Conservation (phyloP, 1,140 invertebrate genomes). For the Trypoxylus dichotomus region DNA sequence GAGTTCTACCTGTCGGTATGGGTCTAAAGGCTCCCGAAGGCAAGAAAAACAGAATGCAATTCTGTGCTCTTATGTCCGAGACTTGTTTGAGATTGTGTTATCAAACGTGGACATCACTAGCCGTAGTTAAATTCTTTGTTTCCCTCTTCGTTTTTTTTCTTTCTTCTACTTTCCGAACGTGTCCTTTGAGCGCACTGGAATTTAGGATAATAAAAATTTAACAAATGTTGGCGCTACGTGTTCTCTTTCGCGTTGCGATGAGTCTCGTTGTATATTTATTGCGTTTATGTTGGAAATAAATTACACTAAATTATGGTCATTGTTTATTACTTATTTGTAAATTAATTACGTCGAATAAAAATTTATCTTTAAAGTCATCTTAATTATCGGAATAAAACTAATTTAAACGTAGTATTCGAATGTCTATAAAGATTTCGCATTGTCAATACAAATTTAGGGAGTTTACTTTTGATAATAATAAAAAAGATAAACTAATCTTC, state of each 20-base stretch:
- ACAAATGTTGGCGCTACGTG: not conserved
- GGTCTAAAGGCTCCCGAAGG: conserved; percentile 39
- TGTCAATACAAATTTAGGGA: no score
- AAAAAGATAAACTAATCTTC: no score
- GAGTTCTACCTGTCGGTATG: conserved; percentile 44
- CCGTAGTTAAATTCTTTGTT: conserved; percentile 31
- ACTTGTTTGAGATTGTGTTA: conserved; percentile 42
- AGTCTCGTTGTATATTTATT: not conserved
- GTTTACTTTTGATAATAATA: no score
- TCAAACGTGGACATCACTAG: conserved; percentile 42
- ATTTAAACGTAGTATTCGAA: no score
- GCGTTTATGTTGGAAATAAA: no score
- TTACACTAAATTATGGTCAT: no score
- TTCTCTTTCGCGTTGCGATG: not conserved
- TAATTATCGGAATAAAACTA: no score
- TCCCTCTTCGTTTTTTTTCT: not conserved
- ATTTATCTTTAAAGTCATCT: no score
- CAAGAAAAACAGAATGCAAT: conserved; percentile 41
- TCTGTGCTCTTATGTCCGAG: conserved; percentile 37
- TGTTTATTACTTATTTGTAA: no score
- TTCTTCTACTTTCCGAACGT: not conserved
- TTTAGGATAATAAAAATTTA: conserved; percentile 23
- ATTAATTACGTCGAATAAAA: no score
- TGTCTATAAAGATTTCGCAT: no score
- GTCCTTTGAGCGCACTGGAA: conserved; percentile 15